Conservation (phyloP, 2,113 vertebrate species). For the Microcebus murinus region DNA sequence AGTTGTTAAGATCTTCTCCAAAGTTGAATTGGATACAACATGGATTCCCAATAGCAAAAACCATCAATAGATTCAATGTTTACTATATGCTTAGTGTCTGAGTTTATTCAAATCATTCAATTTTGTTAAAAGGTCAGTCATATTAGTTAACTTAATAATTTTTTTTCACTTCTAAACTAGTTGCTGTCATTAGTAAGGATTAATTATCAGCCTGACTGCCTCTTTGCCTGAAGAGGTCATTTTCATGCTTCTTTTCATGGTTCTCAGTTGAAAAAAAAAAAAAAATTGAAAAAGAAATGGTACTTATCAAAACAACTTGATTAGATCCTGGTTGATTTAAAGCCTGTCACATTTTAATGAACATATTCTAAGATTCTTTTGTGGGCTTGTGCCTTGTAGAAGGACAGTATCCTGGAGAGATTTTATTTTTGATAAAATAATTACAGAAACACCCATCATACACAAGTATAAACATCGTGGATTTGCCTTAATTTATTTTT, state of each 20-base stretch:
- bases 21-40: background rate
- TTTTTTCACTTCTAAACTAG: slow-evolving; percentile 18
- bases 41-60: background rate
- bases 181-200: background rate
- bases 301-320: slow-evolving; percentile 11
- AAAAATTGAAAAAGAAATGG: background rate
- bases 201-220: background rate
- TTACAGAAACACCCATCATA: background rate
- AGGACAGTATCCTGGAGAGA: background rate
- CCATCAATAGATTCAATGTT: background rate
- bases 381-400: background rate
- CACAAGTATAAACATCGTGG: background rate
- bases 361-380: background rate
- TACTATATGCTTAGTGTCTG: background rate
- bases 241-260: background rate
- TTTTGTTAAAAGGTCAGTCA: background rate
- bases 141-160: background rate
- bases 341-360: background rate
- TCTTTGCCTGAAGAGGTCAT: background rate
- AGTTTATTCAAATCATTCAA: background rate
- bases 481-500: background rate
- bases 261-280: background rate
- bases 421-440: slow-evolving; percentile 24
- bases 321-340: background rate
- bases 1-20: background rate